phyloP scores from a whole-genome alignment of 2,888 invertebrate species.

The Stenolophus ochropezus region DNA sequence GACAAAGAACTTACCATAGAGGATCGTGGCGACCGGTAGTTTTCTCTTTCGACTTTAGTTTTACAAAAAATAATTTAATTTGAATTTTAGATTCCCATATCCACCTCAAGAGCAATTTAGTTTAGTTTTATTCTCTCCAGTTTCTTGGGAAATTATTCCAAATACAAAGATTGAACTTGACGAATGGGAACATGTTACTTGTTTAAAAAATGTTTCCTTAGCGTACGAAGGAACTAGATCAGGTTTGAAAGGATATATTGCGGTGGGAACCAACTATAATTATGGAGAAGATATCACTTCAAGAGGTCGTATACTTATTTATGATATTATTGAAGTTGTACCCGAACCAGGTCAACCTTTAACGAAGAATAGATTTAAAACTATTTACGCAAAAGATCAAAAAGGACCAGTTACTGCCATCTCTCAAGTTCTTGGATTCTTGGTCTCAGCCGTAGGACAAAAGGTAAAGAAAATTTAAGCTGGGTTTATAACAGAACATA shows the following conservation, averaged over 20 bases:
- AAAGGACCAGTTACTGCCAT: conserved; percentile 99
- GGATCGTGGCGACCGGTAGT: conserved; percentile 79
- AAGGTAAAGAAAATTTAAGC: conserved; percentile 81
- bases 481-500: no score
- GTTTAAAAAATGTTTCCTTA: conserved; percentile 92
- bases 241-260: conserved; percentile 96
- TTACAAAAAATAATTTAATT: neutral
- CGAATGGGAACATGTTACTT: conserved; percentile 97
- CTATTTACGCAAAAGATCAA: conserved; percentile 97
- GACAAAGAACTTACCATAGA: conserved; percentile 88
- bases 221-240: conserved; percentile 95
- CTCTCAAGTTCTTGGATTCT: conserved; percentile 93
- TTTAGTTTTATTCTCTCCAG: conserved; percentile 93
- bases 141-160: conserved; percentile 91
- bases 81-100: conserved; percentile 89
- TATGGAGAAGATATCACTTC: conserved; percentile 99
- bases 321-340: conserved; percentile 98
- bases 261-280: conserved; percentile 96
- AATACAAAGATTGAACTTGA: conserved; percentile 93
- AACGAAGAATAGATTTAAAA: conserved; percentile 97
- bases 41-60: neutral
- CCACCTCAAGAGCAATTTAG: conserved; percentile 90
- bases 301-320: conserved; percentile 91
- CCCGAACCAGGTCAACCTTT: conserved; percentile 99
- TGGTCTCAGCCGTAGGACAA: conserved; percentile 98